Percentiles rank a stretch among this genome's conserved stretches.
Evolutionary conservation across 1,140 invertebrate species (phyloP).

Genomic region (Tetramorium alpestre): DNA sequence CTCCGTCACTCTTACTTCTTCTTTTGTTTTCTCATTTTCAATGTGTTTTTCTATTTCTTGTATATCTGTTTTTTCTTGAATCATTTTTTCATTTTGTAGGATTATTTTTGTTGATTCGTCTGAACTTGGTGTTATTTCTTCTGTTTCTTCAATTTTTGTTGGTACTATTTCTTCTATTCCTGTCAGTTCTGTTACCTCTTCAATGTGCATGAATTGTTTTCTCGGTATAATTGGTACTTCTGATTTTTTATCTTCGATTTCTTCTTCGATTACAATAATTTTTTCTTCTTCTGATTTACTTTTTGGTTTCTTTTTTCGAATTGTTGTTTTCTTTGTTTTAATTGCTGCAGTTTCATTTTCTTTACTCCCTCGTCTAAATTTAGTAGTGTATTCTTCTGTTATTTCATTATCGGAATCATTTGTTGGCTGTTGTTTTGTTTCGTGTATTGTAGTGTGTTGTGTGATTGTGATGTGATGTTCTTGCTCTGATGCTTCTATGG

Average conservation of each 20-base stretch:
- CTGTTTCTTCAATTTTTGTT: constrained; percentile 65
- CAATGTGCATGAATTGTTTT: constrained; percentile 82
- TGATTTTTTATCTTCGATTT: constrained; percentile 80
- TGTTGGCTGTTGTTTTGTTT: constrained; percentile 75
- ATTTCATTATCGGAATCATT: constrained; percentile 82
- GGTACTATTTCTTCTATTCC: constrained; percentile 70
- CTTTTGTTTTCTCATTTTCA: constrained; percentile 25
- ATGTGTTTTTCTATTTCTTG: too few relatives aligned
- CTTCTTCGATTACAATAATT: constrained; percentile 83
- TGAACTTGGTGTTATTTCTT: constrained; percentile 31
- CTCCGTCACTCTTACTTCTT: constrained; percentile 63
- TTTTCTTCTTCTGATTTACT: constrained; percentile 71
- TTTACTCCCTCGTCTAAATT: constrained; percentile 82
- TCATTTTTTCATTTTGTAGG: too few relatives aligned
- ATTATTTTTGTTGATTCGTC: background rate
- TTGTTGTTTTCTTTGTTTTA: constrained; percentile 83
- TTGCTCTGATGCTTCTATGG: constrained; percentile 83
- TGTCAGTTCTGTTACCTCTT: constrained; percentile 78
- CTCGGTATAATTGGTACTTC: constrained; percentile 79
- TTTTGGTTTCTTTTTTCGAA: constrained; percentile 75
- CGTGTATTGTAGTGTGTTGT: constrained; percentile 85
- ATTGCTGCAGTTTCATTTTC: constrained; percentile 83
- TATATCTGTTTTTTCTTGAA: too few relatives aligned
- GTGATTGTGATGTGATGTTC: constrained; percentile 83
- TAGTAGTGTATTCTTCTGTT: constrained; percentile 83